These are phyloP conservation scores for Oasisia sp. DNA, from an alignment of 2,888 invertebrate genomes.

Conservation along the genomic window DNA sequence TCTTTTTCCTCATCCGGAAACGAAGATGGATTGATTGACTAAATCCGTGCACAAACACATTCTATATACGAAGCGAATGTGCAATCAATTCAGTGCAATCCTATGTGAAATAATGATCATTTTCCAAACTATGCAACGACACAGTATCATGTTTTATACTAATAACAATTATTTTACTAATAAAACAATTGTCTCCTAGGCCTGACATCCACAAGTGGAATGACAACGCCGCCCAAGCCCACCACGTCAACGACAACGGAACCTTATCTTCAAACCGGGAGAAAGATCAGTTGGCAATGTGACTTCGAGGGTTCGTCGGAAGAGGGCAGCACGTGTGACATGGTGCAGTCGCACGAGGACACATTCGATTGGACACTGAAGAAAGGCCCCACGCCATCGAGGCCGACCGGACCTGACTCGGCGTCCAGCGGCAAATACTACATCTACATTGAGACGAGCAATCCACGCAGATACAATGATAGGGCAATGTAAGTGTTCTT, in stretches of 20 bases:
- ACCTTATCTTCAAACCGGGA: not conserved
- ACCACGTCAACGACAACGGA: not conserved
- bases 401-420: constrained; percentile 26
- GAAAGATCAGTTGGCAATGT: not conserved
- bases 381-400: constrained; percentile 14
- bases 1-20: too few species aligned
- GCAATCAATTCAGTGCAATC: too few species aligned
- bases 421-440: constrained; percentile 23
- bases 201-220: not conserved
- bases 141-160: too few species aligned
- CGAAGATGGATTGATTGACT: too few species aligned
- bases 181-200: not conserved
- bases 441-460: constrained; percentile 34
- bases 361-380: constrained; percentile 29
- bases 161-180: not conserved
- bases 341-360: constrained; percentile 9
- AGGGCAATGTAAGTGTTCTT: constrained; percentile 28
- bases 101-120: too few species aligned
- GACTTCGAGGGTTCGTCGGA: not conserved
- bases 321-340: not conserved
- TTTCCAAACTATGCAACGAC: too few species aligned
- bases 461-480: constrained; percentile 27
- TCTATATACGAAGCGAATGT: too few species aligned
- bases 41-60: too few species aligned
- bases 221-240: not conserved